Percentiles rank a stretch among this genome's conserved stretches.
phyloP scores from a whole-genome alignment of 2,113 vertebrate species.

The Scartelaos histophorus region DNA sequence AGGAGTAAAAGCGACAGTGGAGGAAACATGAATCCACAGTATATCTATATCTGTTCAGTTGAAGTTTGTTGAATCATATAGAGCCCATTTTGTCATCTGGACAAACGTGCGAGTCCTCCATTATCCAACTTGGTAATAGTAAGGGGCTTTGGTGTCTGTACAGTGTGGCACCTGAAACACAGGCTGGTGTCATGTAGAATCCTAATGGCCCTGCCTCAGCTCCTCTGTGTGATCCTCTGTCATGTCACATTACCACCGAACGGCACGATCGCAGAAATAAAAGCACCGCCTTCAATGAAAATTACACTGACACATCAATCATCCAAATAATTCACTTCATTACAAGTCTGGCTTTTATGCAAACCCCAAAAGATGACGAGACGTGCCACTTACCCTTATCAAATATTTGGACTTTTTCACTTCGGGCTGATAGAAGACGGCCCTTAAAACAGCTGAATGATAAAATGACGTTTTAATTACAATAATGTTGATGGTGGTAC shows the following conservation, averaged over 20 bases:
- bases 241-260: conserved; percentile 52
- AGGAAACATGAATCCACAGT: neutral
- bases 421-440: conserved; percentile 28
- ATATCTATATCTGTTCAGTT: no score
- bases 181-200: neutral
- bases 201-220: conserved; percentile 12
- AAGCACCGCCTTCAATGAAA: conserved; percentile 39
- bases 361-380: conserved; percentile 43
- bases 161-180: neutral
- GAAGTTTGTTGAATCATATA: neutral
- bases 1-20: neutral
- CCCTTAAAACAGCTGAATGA: conserved; percentile 10
- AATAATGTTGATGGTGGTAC: conserved; percentile 39
- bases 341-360: conserved; percentile 21
- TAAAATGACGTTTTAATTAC: conserved; percentile 64
- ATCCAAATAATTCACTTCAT: conserved; percentile 49
- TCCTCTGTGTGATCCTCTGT: conserved; percentile 47
- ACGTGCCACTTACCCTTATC: conserved; percentile 45
- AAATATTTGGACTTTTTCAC: conserved; percentile 51
- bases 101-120: neutral
- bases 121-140: neutral
- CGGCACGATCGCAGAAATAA: conserved; percentile 40
- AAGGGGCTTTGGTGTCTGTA: neutral
- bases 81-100: neutral
- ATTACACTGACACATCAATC: conserved; percentile 60